Percentiles rank a stretch among this genome's conserved stretches.
These are phyloP conservation scores for Ivindomyrus marchei DNA, from an alignment of 2,113 vertebrate genomes.

Conservation along the genomic window DNA sequence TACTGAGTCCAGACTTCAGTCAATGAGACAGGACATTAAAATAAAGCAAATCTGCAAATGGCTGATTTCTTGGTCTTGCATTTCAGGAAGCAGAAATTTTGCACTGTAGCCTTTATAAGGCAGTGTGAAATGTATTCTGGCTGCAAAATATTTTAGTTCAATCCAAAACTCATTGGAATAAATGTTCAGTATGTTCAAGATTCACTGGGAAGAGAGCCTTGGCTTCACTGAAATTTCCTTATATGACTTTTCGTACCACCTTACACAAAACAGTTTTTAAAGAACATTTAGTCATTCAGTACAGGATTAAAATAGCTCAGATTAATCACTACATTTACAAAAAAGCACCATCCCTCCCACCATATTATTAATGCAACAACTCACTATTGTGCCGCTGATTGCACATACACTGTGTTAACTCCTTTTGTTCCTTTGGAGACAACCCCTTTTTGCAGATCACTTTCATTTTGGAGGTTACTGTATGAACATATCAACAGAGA, in stretches of 20 bases:
- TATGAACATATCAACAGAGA: neutral
- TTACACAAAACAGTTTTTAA: neutral
- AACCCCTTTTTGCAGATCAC: neutral
- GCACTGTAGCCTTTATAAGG: neutral
- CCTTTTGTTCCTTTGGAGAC: neutral
- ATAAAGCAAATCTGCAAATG: neutral
- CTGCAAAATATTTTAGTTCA: neutral
- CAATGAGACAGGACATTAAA: neutral
- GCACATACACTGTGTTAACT: constrained; percentile 33
- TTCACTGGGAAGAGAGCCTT: neutral
- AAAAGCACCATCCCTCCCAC: neutral
- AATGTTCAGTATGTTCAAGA: neutral
- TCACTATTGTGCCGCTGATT: constrained; percentile 22
- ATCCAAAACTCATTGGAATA: neutral
- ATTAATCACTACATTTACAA: neutral
- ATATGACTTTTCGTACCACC: neutral
- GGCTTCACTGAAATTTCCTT: neutral
- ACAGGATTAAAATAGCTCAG: neutral
- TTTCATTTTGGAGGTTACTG: constrained; percentile 5
- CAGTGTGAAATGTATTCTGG: neutral
- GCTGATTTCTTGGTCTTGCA: neutral
- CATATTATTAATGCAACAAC: constrained; percentile 8
- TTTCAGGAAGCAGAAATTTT: neutral
- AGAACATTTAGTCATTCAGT: neutral
- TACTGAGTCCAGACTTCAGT: neutral